These are phyloP conservation scores for Machimus atricapillus DNA, from an alignment of 2,888 invertebrate genomes.

Conservation along the genomic window DNA sequence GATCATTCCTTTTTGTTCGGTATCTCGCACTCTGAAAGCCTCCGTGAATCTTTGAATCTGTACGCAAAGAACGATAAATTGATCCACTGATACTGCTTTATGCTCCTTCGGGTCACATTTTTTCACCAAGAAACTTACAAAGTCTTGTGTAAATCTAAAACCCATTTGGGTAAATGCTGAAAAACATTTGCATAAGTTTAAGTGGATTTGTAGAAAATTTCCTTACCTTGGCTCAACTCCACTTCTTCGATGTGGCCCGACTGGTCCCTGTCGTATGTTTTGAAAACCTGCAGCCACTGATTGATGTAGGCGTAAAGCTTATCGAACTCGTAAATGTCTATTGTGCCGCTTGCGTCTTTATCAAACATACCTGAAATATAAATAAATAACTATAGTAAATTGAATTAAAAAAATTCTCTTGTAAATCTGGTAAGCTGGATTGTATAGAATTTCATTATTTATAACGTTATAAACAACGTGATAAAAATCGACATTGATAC, in stretches of 20 bases:
- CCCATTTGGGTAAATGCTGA: constrained; percentile 88
- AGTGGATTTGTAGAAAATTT: neutral
- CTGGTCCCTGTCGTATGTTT: constrained; percentile 83
- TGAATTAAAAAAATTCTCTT: neutral
- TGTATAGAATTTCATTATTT: too few species aligned
- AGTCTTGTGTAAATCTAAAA: constrained; percentile 81
- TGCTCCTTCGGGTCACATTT: constrained; percentile 72
- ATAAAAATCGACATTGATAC: too few species aligned
- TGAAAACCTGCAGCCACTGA: constrained; percentile 86
- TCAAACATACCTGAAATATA: constrained; percentile 82
- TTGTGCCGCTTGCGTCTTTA: constrained; percentile 81
- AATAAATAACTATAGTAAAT: neutral
- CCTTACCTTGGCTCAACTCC: constrained; percentile 76
- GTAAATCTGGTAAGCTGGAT: too few species aligned
- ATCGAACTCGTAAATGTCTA: constrained; percentile 84
- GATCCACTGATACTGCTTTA: constrained; percentile 78
- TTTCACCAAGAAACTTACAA: constrained; percentile 74
- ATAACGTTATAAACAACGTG: too few species aligned
- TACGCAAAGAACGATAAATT: constrained; percentile 87
- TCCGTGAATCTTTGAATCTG: constrained; percentile 89
- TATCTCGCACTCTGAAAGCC: constrained; percentile 82
- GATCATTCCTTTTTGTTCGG: constrained; percentile 81
- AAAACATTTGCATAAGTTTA: constrained; percentile 47
- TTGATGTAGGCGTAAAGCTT: constrained; percentile 87
- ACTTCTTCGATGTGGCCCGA: constrained; percentile 84